These are phyloP conservation scores for Aplochiton taeniatus DNA, from an alignment of 2,797 vertebrate genomes.

Conservation along the genomic window DNA sequence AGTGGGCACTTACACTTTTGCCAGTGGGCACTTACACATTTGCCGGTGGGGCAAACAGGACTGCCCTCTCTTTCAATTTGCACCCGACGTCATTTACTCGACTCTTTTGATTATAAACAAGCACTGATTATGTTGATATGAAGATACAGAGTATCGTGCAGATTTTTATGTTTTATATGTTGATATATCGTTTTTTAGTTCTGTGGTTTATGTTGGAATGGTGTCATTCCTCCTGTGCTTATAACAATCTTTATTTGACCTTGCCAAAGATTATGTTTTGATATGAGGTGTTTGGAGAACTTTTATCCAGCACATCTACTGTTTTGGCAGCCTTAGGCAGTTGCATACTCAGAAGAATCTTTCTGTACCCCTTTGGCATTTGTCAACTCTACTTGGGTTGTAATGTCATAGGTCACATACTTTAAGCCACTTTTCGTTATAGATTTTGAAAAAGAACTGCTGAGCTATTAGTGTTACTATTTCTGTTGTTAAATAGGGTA, in stretches of 20 bases:
- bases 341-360: too few relatives aligned
- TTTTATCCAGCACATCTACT: constrained; percentile 12
- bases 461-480: not conserved
- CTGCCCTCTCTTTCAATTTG: constrained; percentile 54
- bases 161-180: constrained; percentile 44
- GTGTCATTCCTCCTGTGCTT: constrained; percentile 23
- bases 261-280: constrained; percentile 57
- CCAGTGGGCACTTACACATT: constrained; percentile 17
- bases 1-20: constrained; percentile 7
- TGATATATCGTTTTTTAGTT: constrained; percentile 36
- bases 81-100: constrained; percentile 67
- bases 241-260: constrained; percentile 36
- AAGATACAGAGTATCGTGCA: constrained; percentile 50
- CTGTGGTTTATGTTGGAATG: constrained; percentile 43
- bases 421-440: constrained; percentile 8
- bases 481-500: constrained; percentile 16
- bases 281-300: not conserved
- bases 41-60: too few relatives aligned
- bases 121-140: constrained; percentile 60
- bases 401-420: constrained; percentile 18
- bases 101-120: constrained; percentile 43
- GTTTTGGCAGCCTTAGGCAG: constrained; percentile 10
- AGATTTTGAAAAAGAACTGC: too few relatives aligned
- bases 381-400: too few relatives aligned
- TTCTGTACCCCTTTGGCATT: too few relatives aligned